Evolutionary conservation across 2,113 vertebrate genomes (phyloP).

Genomic region (Potamarius usumacintae): DNA sequence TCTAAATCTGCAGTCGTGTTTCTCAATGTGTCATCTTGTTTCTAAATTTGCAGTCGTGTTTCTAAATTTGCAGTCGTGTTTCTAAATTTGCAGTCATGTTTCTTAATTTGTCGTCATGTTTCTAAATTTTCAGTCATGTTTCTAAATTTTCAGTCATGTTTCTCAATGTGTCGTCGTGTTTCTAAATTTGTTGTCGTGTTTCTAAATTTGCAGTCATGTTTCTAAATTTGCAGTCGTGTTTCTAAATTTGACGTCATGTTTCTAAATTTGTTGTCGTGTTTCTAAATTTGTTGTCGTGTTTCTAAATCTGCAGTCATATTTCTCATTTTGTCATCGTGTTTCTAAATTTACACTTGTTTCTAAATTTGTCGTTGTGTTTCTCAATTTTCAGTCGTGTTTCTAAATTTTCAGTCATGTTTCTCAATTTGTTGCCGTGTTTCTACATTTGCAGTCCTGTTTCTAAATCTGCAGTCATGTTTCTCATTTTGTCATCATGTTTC

Average conservation of each 20-base stretch:
- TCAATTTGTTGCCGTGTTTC: not conserved
- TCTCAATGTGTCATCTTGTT: too few relatives aligned
- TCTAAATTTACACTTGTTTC: too few relatives aligned
- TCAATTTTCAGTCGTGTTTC: too few relatives aligned
- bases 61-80: not conserved
- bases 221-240: not conserved
- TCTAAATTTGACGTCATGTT: not conserved
- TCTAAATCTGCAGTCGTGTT: too few relatives aligned
- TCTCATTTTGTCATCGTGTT: too few relatives aligned
- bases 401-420: too few relatives aligned
- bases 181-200: not conserved
- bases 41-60: not conserved
- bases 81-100: not conserved
- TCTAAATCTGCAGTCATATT: too few relatives aligned
- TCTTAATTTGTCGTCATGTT: not conserved
- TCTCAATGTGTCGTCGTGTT: not conserved
- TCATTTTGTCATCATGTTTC: not conserved
- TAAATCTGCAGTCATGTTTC: not conserved
- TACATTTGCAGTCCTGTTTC: not conserved
- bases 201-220: not conserved
- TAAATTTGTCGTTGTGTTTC: too few relatives aligned
- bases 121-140: not conserved
- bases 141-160: not conserved
- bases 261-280: not conserved
- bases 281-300: not conserved